Evolutionary conservation across 2,113 vertebrate genomes (phyloP).

Genomic region (Athene cunicularia): DNA sequence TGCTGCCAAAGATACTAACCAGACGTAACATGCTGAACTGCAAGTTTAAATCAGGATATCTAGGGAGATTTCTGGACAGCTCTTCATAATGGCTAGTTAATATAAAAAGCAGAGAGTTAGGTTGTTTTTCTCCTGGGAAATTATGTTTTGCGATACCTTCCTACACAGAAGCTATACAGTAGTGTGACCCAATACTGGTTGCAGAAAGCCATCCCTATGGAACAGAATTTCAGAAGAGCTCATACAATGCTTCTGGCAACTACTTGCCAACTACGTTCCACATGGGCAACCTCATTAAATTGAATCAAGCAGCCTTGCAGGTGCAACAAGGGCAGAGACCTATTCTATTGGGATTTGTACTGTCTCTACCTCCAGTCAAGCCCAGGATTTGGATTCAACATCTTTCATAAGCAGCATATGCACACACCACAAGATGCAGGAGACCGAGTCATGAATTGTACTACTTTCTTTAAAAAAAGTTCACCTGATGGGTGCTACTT

Average conservation of each 20-base stretch:
- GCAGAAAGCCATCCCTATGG: neutral
- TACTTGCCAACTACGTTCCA: neutral
- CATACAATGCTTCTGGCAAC: neutral
- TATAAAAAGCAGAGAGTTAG: neutral
- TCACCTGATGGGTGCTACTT: neutral
- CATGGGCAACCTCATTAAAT: neutral
- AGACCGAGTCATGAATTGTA: neutral
- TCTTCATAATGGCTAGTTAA: neutral
- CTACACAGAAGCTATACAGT: rapidly evolving
- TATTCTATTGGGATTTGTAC: neutral
- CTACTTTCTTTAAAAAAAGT: neutral
- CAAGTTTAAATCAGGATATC: neutral
- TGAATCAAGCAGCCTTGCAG: neutral
- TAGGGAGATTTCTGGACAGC: neutral
- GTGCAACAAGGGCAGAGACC: neutral
- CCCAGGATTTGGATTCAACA: neutral
- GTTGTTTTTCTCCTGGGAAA: neutral
- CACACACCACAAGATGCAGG: neutral
- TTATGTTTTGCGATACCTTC: neutral
- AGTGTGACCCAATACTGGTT: neutral
- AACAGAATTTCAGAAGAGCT: neutral
- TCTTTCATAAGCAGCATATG: neutral
- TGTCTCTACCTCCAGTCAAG: neutral
- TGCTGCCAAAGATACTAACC: neutral
- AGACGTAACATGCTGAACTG: neutral